Conservation (phyloP, 2,797 vertebrate genomes). For the Mallotus villosus region DNA sequence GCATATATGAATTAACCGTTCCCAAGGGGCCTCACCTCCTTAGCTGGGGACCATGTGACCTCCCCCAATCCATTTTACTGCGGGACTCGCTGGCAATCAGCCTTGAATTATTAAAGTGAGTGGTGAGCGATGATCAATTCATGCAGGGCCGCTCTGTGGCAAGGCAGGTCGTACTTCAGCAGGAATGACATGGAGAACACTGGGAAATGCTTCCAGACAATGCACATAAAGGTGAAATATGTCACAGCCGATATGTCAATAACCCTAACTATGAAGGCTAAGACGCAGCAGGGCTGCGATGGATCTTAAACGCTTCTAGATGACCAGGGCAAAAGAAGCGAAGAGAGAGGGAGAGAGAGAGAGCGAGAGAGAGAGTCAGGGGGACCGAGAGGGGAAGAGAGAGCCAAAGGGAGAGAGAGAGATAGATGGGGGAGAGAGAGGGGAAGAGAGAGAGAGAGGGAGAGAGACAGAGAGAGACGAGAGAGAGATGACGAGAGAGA, state of each 20-base stretch:
- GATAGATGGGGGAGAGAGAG: constrained; percentile 8
- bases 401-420: constrained; percentile 30
- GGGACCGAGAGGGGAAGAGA: constrained; percentile 10
- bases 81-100: constrained; percentile 79
- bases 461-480: constrained; percentile 9
- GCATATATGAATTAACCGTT: constrained; percentile 90
- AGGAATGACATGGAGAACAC: constrained; percentile 75
- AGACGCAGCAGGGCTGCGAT: constrained; percentile 54
- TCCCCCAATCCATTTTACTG: constrained; percentile 81
- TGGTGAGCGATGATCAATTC: constrained; percentile 81
- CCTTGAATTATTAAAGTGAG: constrained; percentile 83
- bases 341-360: constrained; percentile 1
- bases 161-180: constrained; percentile 67
- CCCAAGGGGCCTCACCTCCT: constrained; percentile 88
- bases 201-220: constrained; percentile 76
- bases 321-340: constrained; percentile 51
- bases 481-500: no score
- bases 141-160: constrained; percentile 62
- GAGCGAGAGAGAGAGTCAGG: not conserved
- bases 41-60: constrained; percentile 79
- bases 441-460: not conserved
- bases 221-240: constrained; percentile 79
- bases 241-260: constrained; percentile 74
- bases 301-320: constrained; percentile 47
- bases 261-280: constrained; percentile 73